A percentile compares a stretch with the other conserved stretches of the same genome.
Evolutionary conservation across 1,140 invertebrate genomes (phyloP).

Genomic region (Armadillidium nasatum): DNA sequence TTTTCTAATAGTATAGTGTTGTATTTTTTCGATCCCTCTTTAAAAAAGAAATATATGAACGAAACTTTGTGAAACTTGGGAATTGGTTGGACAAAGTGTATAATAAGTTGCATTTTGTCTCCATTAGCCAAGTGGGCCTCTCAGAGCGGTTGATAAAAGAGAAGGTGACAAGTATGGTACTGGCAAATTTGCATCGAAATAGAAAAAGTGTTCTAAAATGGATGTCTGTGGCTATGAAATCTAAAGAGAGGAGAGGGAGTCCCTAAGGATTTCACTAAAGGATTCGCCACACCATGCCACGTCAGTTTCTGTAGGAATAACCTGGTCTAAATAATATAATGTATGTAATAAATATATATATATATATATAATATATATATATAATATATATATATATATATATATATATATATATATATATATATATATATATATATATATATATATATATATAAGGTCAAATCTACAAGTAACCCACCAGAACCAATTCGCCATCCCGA

Average conservation of each 20-base stretch:
- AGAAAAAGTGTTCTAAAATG: conserved; percentile 22
- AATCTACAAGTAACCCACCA: too few species aligned
- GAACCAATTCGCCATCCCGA: too few species aligned
- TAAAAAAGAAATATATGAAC: conserved; percentile 24
- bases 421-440: conserved; percentile 17
- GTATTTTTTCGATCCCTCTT: neutral
- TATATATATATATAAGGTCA: conserved; percentile 10
- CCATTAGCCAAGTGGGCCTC: conserved; percentile 41
- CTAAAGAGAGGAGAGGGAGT: neutral
- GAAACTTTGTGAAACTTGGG: conserved; percentile 19
- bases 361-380: neutral
- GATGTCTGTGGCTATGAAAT: conserved; percentile 6
- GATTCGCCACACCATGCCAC: neutral
- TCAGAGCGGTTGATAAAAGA: conserved; percentile 41
- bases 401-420: conserved; percentile 1
- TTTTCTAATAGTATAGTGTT: conserved; percentile 5
- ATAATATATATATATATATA: neutral
- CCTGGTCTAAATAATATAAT: neutral
- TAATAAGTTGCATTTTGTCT: conserved; percentile 43
- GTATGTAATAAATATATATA: too few species aligned
- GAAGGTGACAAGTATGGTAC: conserved; percentile 41
- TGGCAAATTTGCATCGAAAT: conserved; percentile 42
- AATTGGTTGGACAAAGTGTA: conserved; percentile 38
- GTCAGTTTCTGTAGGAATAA: neutral
- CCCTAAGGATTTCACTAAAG: neutral